Base-by-base conservation (phyloP, 2,888 invertebrate genomes). In the Pinctada fucata region DNA sequence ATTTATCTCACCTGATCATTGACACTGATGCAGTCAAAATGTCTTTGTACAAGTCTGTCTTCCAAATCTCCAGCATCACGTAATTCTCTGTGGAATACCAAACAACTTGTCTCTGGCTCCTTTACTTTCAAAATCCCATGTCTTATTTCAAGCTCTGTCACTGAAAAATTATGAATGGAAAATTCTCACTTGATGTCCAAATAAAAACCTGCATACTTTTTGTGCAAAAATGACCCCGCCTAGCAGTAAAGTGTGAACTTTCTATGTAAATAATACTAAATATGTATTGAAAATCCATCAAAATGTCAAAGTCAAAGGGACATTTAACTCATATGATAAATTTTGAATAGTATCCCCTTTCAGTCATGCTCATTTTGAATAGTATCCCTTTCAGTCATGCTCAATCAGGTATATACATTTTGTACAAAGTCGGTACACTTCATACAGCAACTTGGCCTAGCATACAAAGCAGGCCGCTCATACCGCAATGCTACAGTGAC, bases 131-230 rank as follows among this genome's bases (percentile, higher is more conserved):
- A 73, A 31, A 91, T 84, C 2, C 91, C 91, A 58, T 85, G 85
- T 50, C 85, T 74, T 31, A 90, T 87, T 79, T 91, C 91, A 72
- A 84, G 84, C 73, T 91, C 90, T 16, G 91, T 91, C 65, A 91
- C 91, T 91, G 31, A 31, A 31, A 31, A 1, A 31, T 31, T 31
- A 31, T 31, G 82, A 6, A 84, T 84, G 10, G 72, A 51, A 51
- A 58, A 75, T 13, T 5, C n/a, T 70, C 52, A 10, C 16, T 2
- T 47, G 3, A 70, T 10, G 8, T 5, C 8, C 45, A 47, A 5
- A 65, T 58, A 67, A 72, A 13, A 49, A 47, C 16, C 8, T 4
- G 10, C 0, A 3, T n/a, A 66, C 10, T 6, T 31, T 66, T n/a
- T 31, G 31, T 31, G 31, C 31, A 31, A 31, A 31, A 31, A 31